Evolutionary conservation across 2,888 invertebrate species (phyloP), one percentile per base, ranked within the genome.

Genomic region (Lasius platythorax): DNA sequence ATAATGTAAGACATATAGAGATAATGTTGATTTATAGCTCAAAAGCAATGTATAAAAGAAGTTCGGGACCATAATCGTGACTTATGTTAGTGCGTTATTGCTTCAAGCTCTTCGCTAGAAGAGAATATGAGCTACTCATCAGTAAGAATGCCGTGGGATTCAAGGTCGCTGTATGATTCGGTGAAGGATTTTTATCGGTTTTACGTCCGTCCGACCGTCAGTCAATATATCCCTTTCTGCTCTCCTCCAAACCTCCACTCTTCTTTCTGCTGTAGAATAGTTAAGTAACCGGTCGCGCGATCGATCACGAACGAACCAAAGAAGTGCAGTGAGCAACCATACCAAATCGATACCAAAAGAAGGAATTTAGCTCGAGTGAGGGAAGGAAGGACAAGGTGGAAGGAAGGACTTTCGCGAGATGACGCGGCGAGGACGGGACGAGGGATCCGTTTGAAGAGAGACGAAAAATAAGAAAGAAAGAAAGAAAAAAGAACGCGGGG

Each of bases 301-400:
- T 85, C 81, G 68, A 83, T 74, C 79, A 84, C 75, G 79, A 87
- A 85, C 72, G 82, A 83, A 89, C 87, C 91, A 88, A 89, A 90
- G 91, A 89, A 86, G 78, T 76, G 74, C 70, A 84, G 63, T 85
- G 88, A 85, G 87, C 88, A 91, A 89, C 89, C 84, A 90, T 86
- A 89, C 91, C 90, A 91, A 91, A 91, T 85, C 79, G 82, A 87
- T 90, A 90, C 91, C 90, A 88, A 90, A 89, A 90, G 82, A 82
- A 76, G 79, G 12, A 61, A 58, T 64, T 82, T 79, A 85, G 76
- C 61, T 63, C 73, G 76, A 56, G 66, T 28, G 61, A 63, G 74
- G 74, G 43, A 56, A 30, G 66, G 75, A 56, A 72, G 67, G 46
- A 66, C 58, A 58, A 33, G 23, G 67, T 76, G 67, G 50, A 66